Evolutionary conservation across 1,140 invertebrate genomes (phyloP).

Genomic region (Streblospio benedicti): DNA sequence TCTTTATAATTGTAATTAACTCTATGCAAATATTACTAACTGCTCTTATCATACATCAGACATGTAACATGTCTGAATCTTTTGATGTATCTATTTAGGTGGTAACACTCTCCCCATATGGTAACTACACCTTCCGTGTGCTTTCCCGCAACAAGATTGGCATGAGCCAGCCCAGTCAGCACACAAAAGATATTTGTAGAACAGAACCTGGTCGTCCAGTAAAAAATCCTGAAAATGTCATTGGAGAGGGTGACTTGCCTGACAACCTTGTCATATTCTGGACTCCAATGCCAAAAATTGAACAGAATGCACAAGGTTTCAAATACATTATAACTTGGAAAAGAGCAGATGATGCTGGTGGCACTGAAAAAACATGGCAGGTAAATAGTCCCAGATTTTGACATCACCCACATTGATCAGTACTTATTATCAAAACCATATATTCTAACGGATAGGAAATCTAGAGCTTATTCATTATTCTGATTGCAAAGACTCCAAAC

Average conservation of each 20-base stretch:
- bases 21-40: too few relatives aligned
- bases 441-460: too few relatives aligned
- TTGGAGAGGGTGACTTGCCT: slow-evolving; percentile 75
- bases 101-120: slow-evolving; percentile 68
- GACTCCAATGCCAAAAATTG: slow-evolving; percentile 91
- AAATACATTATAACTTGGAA: slow-evolving; percentile 82
- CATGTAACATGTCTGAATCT: not conserved
- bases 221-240: slow-evolving; percentile 91
- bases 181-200: slow-evolving; percentile 67
- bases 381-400: too few relatives aligned
- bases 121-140: slow-evolving; percentile 92
- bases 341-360: slow-evolving; percentile 56
- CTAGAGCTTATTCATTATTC: too few relatives aligned
- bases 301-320: slow-evolving; percentile 90
- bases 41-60: not conserved
- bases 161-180: slow-evolving; percentile 69
- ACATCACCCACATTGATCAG: too few relatives aligned
- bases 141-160: slow-evolving; percentile 90
- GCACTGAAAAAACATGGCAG: slow-evolving; percentile 14
- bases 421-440: too few relatives aligned
- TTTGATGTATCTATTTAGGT: slow-evolving; percentile 9
- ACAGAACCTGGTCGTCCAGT: slow-evolving; percentile 80
- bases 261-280: slow-evolving; percentile 88
- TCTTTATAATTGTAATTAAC: too few relatives aligned
- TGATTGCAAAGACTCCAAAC: too few relatives aligned